Evolutionary conservation across 2,888 invertebrate species (phyloP), one percentile per base, ranked within the genome.

Genomic region (Diloba caeruleocephala): DNA sequence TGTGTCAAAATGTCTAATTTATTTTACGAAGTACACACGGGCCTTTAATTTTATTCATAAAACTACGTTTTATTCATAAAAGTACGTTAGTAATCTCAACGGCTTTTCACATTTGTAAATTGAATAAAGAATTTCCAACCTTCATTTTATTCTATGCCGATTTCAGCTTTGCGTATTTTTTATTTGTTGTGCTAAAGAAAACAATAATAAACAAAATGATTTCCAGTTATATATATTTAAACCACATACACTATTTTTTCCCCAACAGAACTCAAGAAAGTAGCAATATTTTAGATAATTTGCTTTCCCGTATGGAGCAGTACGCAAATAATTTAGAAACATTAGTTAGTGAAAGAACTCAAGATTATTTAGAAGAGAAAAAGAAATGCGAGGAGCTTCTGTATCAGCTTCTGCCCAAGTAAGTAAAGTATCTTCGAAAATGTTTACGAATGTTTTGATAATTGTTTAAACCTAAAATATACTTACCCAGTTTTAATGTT

Each of bases 301-400:
- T 99, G 56, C 94, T 98, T 39, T 97, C 98, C 48, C 97, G 99
- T 68, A 99, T 99, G 99, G 99, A 99, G 87, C 98, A 99, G 87
- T 99, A 99, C 83, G 99, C 99, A 25, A 99, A 98, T 93, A 99
- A 99, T 90, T 95, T 99, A 88, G 99, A 99, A 92, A 96, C 96
- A 31, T 94, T 99, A 69, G 99, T 99, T 15, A 98, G 98, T 80
- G 99, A 99, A 87, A 94, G 99, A 68, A 99, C 99, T 0, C 97
- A 98, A 53, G 99, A 99, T 89, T 99, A 99, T 87, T 95, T 99
- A 76, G 99, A 99, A 80, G 99, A 99, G 91, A 99, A 99, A 93
- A 96, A 98, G 76, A 99, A 98, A 92, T 99, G 99, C 74, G 99
- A 99, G 85, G 98, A 99, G 78, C 94, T 99, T 3, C 95, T 99